phyloP scores from a whole-genome alignment of 2,888 invertebrate genomes.

The Lasius fuliginosus region DNA sequence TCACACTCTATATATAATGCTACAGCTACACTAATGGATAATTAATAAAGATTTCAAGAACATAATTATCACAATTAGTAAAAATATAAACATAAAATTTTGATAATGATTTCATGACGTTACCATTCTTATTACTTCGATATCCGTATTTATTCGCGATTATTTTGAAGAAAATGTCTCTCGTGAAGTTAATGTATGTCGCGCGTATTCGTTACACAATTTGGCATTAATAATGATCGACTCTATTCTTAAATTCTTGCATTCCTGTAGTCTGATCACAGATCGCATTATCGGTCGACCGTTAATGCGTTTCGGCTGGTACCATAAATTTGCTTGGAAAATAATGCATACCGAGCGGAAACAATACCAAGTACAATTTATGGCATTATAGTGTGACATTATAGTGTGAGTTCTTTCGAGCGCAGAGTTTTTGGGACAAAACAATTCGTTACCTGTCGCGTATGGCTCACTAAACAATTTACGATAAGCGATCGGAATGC shows the following conservation, averaged over 20 bases:
- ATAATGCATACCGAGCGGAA: slow-evolving; percentile 45
- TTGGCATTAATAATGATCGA: slow-evolving; percentile 31
- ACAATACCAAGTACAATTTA: slow-evolving; percentile 46
- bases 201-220: background rate
- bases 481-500: slow-evolving; percentile 15
- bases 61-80: background rate
- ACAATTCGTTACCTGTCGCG: slow-evolving; percentile 38
- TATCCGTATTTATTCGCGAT: background rate
- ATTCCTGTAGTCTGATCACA: slow-evolving; percentile 19
- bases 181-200: slow-evolving; percentile 1
- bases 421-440: slow-evolving; percentile 37
- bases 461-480: slow-evolving; percentile 42
- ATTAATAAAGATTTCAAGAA: slow-evolving; percentile 15
- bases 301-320: slow-evolving; percentile 47
- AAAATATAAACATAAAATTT: background rate
- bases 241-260: slow-evolving; percentile 35
- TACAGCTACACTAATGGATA: background rate
- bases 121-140: slow-evolving; percentile 10
- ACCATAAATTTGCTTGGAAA: slow-evolving; percentile 52
- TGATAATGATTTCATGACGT: background rate
- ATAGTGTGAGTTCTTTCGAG: slow-evolving; percentile 51
- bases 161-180: slow-evolving; percentile 2
- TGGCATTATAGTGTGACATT: background rate
- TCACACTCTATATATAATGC: background rate
- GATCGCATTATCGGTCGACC: slow-evolving; percentile 51